phyloP scores from a whole-genome alignment of 53 echinoderm and acorn worm genomes.

The Holothuria leucospilota region DNA sequence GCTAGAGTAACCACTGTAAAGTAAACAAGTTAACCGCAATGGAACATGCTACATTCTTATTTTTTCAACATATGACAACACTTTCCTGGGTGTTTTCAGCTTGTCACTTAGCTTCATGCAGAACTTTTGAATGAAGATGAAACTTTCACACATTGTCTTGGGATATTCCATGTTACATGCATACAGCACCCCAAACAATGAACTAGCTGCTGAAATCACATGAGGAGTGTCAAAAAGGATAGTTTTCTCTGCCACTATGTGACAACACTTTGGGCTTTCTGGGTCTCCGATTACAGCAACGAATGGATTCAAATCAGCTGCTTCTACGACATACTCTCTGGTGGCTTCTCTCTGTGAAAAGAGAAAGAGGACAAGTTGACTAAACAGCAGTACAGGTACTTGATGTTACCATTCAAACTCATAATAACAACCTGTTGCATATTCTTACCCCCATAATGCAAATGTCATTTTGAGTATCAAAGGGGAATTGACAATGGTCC shows the following conservation, averaged over 20 bases:
- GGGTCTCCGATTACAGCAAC: conserved; percentile 25
- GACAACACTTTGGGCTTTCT: conserved; percentile 7
- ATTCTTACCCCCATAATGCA: too few relatives aligned
- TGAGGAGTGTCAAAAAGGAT: background rate
- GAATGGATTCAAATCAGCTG: conserved; percentile 15
- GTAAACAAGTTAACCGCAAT: too few relatives aligned
- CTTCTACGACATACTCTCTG: conserved; percentile 21
- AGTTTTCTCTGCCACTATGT: background rate
- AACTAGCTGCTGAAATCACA: conserved; percentile 6
- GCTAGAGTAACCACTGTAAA: too few relatives aligned
- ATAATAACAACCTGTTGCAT: background rate
- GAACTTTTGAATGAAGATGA: conserved; percentile 14
- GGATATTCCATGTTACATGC: conserved; percentile 7
- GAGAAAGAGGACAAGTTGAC: background rate
- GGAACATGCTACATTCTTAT: background rate
- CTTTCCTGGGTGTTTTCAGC: conserved; percentile 33
- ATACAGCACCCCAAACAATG: conserved; percentile 7
- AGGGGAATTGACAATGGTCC: too few relatives aligned
- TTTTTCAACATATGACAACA: background rate
- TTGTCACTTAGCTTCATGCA: background rate
- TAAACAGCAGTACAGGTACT: background rate
- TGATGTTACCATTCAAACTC: background rate
- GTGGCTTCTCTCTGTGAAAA: conserved; percentile 37
- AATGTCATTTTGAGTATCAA: background rate
- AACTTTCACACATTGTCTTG: conserved; percentile 1